Evolutionary conservation across 2,797 vertebrate species (phyloP).

Genomic region (Takifugu rubripes): DNA sequence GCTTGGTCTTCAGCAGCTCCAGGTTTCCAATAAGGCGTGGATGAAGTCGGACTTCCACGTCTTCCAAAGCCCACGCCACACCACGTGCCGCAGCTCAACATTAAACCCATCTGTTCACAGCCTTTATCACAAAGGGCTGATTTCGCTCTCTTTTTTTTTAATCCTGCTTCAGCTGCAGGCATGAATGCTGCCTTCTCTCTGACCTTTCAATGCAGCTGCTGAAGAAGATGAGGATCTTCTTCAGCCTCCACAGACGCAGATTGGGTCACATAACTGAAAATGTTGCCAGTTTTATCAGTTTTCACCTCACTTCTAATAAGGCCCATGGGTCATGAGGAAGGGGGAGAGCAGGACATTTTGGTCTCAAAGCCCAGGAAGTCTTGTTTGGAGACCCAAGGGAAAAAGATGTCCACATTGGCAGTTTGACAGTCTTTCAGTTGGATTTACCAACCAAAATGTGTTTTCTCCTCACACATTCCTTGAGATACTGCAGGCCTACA

Average conservation of each 20-base stretch:
- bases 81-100: no score
- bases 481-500: no score
- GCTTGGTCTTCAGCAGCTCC: no score
- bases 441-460: no score
- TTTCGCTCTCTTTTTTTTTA: background rate
- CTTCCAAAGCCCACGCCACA: no score
- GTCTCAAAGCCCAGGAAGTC: no score
- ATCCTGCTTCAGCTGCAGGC: conserved; percentile 3
- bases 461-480: no score
- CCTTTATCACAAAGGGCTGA: background rate
- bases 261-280: conserved; percentile 61
- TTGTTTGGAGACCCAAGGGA: no score
- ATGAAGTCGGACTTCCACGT: no score
- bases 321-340: conserved; percentile 23
- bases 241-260: conserved; percentile 44
- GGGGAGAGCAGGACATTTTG: conserved; percentile 20
- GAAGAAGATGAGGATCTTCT: conserved; percentile 33
- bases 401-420: conserved; percentile 7
- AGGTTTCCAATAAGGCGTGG: no score
- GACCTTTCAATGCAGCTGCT: conserved; percentile 63
- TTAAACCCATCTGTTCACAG: background rate
- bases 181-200: conserved; percentile 19
- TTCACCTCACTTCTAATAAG: conserved; percentile 29
- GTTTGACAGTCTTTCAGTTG: no score
- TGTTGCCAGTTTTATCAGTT: conserved; percentile 56